Evolutionary conservation across 2,113 vertebrate species (phyloP).

Genomic region (Actenoides hombroni): DNA sequence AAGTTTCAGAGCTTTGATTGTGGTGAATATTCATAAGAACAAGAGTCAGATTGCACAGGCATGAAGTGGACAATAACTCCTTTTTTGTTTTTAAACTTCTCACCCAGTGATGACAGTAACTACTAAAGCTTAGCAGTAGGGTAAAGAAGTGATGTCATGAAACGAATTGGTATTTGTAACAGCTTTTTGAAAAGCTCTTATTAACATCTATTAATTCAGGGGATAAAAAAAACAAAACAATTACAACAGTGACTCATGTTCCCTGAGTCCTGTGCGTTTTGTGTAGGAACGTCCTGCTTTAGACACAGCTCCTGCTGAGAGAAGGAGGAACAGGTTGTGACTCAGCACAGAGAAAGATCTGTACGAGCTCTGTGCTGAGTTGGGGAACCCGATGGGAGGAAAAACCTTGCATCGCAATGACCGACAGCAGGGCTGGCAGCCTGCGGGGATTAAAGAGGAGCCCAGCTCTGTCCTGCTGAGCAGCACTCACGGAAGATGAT

Average conservation of each 20-base stretch:
- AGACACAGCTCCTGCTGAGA: constrained; percentile 15
- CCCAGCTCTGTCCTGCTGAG: background rate
- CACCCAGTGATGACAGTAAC: background rate
- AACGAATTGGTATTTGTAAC: background rate
- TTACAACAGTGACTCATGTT: background rate
- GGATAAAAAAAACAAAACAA: background rate
- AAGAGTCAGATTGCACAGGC: background rate
- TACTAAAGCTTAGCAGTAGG: background rate
- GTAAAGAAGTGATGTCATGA: background rate
- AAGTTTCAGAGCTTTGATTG: background rate
- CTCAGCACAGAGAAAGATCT: background rate
- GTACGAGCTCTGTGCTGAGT: background rate
- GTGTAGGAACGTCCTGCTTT: constrained; percentile 34
- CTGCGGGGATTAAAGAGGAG: rapidly evolving
- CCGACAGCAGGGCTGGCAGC: rapidly evolving
- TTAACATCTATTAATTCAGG: background rate
- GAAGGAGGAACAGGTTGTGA: background rate
- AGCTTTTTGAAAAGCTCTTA: background rate
- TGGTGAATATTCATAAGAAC: rapidly evolving
- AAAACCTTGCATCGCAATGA: rapidly evolving
- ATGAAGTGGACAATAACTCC: background rate
- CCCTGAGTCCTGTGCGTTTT: background rate
- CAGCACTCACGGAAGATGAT: rapidly evolving
- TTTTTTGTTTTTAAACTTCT: background rate
- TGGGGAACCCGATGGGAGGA: background rate